Percentiles rank a stretch among this genome's conserved stretches.
Conservation (phyloP, 2,113 vertebrate genomes). For the Rhynchomys soricoides region DNA sequence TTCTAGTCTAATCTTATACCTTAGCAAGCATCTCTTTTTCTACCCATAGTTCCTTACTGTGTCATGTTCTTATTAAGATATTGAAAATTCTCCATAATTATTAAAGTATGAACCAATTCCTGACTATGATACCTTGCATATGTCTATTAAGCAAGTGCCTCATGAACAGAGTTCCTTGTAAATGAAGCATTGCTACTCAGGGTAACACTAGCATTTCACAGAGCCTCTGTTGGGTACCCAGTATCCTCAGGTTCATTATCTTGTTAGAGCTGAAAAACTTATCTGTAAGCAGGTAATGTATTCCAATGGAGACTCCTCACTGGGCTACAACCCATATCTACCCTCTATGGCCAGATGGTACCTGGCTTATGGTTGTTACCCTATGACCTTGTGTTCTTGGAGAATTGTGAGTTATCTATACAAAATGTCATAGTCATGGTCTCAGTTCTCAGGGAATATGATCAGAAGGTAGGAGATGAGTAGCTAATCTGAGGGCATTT, state of each 20-base stretch:
- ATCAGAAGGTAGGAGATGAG: not conserved
- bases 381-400: not conserved
- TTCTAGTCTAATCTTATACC: not conserved
- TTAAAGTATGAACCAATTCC: not conserved
- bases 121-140: not conserved
- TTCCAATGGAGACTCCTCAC: not conserved
- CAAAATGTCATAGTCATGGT: not conserved
- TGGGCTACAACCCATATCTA: not conserved
- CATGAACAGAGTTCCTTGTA: not conserved
- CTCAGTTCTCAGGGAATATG: not conserved
- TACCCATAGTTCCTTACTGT: not conserved
- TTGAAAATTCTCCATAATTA: not conserved
- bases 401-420: not conserved
- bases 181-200: not conserved
- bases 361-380: not conserved
- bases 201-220: not conserved
- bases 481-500: not conserved
- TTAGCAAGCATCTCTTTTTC: not conserved
- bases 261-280: not conserved
- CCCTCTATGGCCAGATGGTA: no score
- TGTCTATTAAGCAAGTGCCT: not conserved
- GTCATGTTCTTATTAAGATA: not conserved
- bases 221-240: not conserved
- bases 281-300: accelerated
- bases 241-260: not conserved